Percentiles rank a stretch among this genome's conserved stretches.
Evolutionary conservation across 2,113 vertebrate species (phyloP).

Genomic region (Sylvietta virens): DNA sequence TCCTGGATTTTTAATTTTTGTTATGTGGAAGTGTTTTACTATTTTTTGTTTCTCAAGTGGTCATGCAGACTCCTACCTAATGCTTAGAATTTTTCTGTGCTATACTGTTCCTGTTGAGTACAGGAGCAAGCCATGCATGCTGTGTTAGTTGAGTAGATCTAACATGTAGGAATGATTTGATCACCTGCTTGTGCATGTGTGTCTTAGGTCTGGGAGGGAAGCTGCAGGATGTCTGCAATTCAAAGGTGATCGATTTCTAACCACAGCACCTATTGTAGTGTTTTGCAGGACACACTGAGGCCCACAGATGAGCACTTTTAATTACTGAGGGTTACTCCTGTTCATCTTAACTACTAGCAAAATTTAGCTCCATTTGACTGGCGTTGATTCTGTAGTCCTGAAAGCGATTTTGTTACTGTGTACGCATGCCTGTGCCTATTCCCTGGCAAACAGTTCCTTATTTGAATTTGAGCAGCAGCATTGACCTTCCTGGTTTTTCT

Average conservation of each 20-base stretch:
- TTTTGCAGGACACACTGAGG: background rate
- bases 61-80: background rate
- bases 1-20: background rate
- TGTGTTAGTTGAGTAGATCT: background rate
- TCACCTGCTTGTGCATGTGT: background rate
- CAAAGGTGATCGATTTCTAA: accelerated
- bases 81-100: background rate
- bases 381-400: background rate
- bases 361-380: background rate
- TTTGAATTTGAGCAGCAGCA: background rate
- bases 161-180: background rate
- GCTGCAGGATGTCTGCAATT: background rate
- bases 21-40: background rate
- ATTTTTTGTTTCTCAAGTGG: background rate
- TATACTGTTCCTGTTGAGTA: background rate
- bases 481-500: background rate
- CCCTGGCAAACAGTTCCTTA: background rate
- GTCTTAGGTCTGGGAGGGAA: background rate
- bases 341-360: background rate
- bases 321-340: background rate
- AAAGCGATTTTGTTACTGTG: background rate
- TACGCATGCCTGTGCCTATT: background rate
- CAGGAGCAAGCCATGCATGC: background rate
- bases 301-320: background rate
- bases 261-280: background rate